A percentile compares a stretch with the other conserved stretches of the same genome.
These are phyloP conservation scores for Anarhynchus alexandrinus DNA, from an alignment of 2,113 vertebrate species.

Conservation along the genomic window DNA sequence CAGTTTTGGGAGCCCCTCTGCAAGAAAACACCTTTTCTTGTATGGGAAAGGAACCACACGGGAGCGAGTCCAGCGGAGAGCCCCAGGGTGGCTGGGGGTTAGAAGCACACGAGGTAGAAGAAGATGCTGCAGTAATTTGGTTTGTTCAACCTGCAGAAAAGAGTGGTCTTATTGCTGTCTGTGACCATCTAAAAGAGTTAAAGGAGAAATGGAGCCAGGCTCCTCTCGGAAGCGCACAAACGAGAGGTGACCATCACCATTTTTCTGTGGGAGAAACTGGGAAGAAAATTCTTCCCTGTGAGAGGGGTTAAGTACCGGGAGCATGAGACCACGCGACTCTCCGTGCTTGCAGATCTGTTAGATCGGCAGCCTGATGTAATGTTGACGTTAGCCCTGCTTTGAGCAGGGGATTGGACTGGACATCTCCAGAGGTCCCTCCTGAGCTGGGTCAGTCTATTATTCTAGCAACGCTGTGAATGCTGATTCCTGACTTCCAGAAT, in stretches of 20 bases:
- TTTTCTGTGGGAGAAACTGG: background rate
- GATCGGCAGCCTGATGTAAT: background rate
- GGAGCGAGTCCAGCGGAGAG: background rate
- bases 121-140: background rate
- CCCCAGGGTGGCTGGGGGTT: background rate
- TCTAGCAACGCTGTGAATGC: too few relatives aligned
- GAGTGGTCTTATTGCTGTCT: background rate
- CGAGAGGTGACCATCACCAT: rapidly evolving
- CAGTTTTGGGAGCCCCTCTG: too few relatives aligned
- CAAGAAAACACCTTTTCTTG: too few relatives aligned
- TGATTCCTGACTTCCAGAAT: background rate
- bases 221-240: background rate
- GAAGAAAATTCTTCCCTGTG: rapidly evolving
- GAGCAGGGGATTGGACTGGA: background rate
- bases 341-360: background rate
- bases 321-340: rapidly evolving
- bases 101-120: rapidly evolving
- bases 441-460: background rate
- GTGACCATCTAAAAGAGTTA: background rate
- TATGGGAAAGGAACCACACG: rapidly evolving
- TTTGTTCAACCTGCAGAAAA: background rate
- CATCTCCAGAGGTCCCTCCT: background rate
- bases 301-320: background rate
- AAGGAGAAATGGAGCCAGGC: background rate
- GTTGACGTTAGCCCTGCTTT: background rate